Conservation (phyloP, 2,888 invertebrate genomes). For the Camponotus fellah region DNA sequence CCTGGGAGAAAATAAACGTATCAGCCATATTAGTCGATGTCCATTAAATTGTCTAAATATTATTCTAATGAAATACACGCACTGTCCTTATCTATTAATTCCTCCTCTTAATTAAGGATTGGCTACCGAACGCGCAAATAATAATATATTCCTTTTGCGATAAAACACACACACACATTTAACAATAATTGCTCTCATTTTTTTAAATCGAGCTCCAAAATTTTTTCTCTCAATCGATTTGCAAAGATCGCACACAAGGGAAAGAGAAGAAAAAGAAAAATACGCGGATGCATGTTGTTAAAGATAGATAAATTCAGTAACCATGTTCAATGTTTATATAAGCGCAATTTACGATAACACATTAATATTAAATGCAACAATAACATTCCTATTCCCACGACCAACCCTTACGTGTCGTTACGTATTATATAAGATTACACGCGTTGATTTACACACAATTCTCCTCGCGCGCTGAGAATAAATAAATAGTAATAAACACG, state of each 20-base stretch:
- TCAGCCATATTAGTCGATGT: neutral
- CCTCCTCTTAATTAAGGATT: constrained; percentile 32
- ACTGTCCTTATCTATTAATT: constrained; percentile 14
- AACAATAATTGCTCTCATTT: constrained; percentile 7
- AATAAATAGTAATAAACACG: constrained; percentile 39
- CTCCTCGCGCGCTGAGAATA: constrained; percentile 22
- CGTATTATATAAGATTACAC: neutral
- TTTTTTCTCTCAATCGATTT: neutral
- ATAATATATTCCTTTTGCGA: neutral
- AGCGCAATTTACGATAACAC: neutral
- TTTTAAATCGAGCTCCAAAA: neutral
- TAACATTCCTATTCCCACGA: constrained; percentile 18
- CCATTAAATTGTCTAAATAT: constrained; percentile 7
- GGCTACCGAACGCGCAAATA: neutral
- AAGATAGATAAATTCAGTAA: neutral
- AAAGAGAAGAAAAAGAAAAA: neutral
- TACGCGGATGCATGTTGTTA: neutral
- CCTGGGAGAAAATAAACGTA: constrained; percentile 5
- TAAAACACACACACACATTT: neutral
- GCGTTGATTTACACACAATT: neutral
- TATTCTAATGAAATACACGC: constrained; percentile 5
- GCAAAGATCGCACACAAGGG: neutral
- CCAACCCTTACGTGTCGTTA: neutral
- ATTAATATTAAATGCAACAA: constrained; percentile 3
- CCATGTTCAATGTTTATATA: neutral